These are phyloP conservation scores for Megastigmus dorsalis DNA, from an alignment of 2,888 invertebrate species.

Conservation along the genomic window DNA sequence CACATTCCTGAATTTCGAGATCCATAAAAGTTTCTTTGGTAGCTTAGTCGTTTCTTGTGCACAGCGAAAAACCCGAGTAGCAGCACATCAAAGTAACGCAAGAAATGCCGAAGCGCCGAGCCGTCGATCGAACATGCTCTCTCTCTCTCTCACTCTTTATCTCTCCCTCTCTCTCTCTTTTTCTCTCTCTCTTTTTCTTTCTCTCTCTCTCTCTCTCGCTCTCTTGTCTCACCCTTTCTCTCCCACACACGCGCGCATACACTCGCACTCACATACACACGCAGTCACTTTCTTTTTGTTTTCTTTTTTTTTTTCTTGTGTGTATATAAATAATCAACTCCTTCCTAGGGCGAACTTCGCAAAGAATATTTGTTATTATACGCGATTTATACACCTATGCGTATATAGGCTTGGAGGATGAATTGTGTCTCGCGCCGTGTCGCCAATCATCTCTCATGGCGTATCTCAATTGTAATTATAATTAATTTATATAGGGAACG, in stretches of 20 bases:
- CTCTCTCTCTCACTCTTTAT: neutral
- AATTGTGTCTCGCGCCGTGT: neutral
- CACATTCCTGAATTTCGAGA: conserved; percentile 26
- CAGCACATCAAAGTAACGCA: conserved; percentile 10
- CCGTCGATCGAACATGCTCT: conserved; percentile 49
- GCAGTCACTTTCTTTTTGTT: conserved; percentile 4
- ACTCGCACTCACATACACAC: neutral
- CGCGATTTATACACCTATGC: neutral
- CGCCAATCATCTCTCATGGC: no score
- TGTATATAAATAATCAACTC: conserved; percentile 9
- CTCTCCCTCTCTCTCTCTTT: conserved; percentile 1
- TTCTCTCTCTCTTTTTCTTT: conserved; percentile 5
- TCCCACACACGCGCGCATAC: neutral
- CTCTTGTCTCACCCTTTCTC: neutral
- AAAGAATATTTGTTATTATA: conserved; percentile 3
- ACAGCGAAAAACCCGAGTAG: conserved; percentile 18
- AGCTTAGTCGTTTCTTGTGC: conserved; percentile 36
- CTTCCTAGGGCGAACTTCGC: neutral
- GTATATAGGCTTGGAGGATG: neutral
- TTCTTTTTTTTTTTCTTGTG: conserved; percentile 10
- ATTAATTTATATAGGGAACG: conserved; percentile 25
- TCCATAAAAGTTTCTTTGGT: conserved; percentile 49
- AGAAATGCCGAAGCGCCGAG: conserved; percentile 35
- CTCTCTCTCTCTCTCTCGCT: neutral
- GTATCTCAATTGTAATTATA: conserved; percentile 12